Evolutionary conservation across 2,797 vertebrate genomes (phyloP), one percentile per base, ranked within the genome.

Genomic region (Pangasius larnaudii): DNA sequence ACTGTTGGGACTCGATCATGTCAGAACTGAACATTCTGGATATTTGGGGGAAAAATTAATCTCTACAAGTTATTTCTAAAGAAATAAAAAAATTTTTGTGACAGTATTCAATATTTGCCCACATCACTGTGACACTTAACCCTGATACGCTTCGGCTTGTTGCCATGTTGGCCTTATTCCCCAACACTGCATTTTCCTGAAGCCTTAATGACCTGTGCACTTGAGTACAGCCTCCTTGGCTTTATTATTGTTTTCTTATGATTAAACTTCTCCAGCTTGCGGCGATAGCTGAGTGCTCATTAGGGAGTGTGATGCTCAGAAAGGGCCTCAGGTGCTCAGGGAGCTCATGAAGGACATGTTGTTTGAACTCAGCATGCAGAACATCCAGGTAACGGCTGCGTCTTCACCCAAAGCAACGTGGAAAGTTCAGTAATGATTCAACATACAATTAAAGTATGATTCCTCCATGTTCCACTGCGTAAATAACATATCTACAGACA

Each of bases 161-260:
- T 79, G 77, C 30, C 16, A 75, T 79, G 51, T n/a, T 63, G 58
- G 39, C 19, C 63, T 63, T 63, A 63, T 53, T 69, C 61, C 30
- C 27, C n/a, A 72, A 19, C 24, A n/a, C 36, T 42, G 6, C 24
- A 1, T n/a, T 85, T 36, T 63, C 14, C 30, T 36, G 39, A 65
- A 63, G 59, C 72, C 19, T 78, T 75, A 53, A 65, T 49, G 53
- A 74, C 53, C 53, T 22, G 30, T 42, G 56, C 39, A 58, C 63
- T 30, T 8, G 6, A 80, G 67, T 75, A 39, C 46, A 72, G n/a
- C 75, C 53, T 49, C 53, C 53, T 63, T 10, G 10, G 22, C 39
- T 63, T 61, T 72, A 22, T 81, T 85, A 53, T 85, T 88, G 67
- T 81, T 85, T 88, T n/a, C 46, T 58, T 30, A 61, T 74, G 61